A percentile compares a stretch with the other conserved stretches of the same genome.
Conservation (phyloP, 2,113 vertebrate species). For the Stegastes partitus region DNA sequence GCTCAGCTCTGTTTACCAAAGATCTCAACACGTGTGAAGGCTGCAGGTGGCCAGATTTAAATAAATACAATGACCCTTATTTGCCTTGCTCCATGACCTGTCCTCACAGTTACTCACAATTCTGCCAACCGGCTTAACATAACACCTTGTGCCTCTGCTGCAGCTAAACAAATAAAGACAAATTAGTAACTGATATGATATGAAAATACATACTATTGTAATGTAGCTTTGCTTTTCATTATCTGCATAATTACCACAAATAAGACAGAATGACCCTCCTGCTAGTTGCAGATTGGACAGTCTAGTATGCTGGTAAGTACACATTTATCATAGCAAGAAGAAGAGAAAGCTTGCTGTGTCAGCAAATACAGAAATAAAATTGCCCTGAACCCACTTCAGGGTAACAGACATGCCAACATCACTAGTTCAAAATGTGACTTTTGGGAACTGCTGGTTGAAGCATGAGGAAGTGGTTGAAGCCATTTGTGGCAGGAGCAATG, state of each 20-base stretch:
- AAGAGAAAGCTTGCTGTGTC: not conserved
- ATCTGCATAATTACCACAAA: no score
- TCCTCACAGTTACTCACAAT: slow-evolving; percentile 21
- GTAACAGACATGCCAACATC: not conserved
- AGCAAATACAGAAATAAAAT: not conserved
- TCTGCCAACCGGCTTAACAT: not conserved
- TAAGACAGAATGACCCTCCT: no score
- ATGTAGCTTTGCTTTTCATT: no score
- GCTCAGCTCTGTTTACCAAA: slow-evolving; percentile 67
- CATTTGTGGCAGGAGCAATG: no score
- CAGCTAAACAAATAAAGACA: not conserved
- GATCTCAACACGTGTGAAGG: slow-evolving; percentile 64
- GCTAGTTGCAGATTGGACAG: not conserved
- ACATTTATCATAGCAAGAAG: not conserved
- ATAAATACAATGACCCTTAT: slow-evolving; percentile 59
- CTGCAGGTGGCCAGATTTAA: slow-evolving; percentile 73
- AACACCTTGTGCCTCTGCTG: slow-evolving; percentile 3
- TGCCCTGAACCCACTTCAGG: not conserved
- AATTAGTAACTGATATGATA: no score
- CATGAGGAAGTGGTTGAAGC: no score
- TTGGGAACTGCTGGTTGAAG: no score
- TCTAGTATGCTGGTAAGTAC: not conserved
- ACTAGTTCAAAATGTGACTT: no score
- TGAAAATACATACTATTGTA: no score
- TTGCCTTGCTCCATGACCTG: slow-evolving; percentile 31